These are phyloP conservation scores for Caenorhabditis wallacei DNA, from an alignment of 2,888 invertebrate genomes.

Conservation along the genomic window DNA sequence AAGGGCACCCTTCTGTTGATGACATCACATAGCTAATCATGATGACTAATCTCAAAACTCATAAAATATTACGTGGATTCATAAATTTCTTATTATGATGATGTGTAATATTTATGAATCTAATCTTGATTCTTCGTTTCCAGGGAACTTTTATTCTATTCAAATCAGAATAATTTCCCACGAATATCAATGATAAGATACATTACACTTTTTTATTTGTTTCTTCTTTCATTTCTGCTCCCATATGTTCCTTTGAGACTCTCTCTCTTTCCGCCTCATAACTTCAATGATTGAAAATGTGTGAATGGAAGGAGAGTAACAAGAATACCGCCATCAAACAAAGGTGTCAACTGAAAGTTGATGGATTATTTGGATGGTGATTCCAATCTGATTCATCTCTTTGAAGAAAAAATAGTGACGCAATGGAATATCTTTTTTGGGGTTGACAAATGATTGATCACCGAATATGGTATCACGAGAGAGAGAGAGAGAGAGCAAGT, in stretches of 20 bases:
- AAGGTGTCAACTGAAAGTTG: constrained; percentile 3
- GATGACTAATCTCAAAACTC: not conserved
- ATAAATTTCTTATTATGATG: constrained; percentile 7
- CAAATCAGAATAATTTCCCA: too few species aligned
- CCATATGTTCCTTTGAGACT: too few species aligned
- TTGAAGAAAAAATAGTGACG: constrained; percentile 7
- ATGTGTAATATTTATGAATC: not conserved
- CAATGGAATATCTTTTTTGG: not conserved
- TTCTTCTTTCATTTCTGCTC: too few species aligned
- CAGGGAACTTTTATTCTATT: too few species aligned
- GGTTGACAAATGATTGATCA: constrained; percentile 46
- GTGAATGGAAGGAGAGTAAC: not conserved
- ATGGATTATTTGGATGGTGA: constrained; percentile 4
- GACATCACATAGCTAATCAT: not conserved
- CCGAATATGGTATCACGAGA: constrained; percentile 13
- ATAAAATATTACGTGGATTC: constrained; percentile 7
- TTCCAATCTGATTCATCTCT: not conserved
- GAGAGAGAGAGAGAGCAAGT: not conserved
- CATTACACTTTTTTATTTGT: too few species aligned
- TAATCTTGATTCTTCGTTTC: not conserved
- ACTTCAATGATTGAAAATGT: constrained; percentile 19
- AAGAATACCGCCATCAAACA: not conserved
- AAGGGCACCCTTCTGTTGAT: too few species aligned
- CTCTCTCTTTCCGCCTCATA: not conserved
- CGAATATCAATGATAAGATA: too few species aligned